Conservation (phyloP, 37 sponge, comb jelly and placozoan species). For the Beroe forskalii region DNA sequence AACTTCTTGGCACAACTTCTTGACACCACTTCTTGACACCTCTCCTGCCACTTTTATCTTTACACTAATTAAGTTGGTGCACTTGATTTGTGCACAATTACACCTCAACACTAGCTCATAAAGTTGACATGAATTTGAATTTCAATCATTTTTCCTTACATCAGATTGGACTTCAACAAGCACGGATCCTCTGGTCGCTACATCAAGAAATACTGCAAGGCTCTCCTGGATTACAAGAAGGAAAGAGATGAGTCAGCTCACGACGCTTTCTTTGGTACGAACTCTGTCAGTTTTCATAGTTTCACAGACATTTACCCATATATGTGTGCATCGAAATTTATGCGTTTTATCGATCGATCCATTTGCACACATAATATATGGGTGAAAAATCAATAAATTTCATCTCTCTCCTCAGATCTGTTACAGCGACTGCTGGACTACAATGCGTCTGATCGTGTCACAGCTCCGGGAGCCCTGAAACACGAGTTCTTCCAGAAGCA, state of each 20-base stretch:
- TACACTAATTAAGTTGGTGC: neutral
- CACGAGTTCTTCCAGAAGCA: constrained; percentile 83
- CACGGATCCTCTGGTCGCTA: constrained; percentile 38
- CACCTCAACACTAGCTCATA: neutral
- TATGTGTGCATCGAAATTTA: no score
- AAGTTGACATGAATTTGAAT: neutral
- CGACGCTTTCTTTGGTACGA: constrained; percentile 28
- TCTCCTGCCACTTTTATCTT: neutral
- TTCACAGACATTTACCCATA: no score
- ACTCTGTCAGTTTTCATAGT: no score
- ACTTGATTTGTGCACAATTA: no score
- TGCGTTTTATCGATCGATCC: no score
- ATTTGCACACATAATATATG: no score
- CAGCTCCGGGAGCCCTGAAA: constrained; percentile 80
- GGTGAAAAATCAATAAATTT: no score
- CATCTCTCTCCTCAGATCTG: constrained; percentile 77
- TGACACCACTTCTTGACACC: neutral
- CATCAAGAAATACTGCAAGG: constrained; percentile 62
- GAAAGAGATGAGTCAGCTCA: neutral
- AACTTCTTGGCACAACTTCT: no score
- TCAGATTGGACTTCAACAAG: constrained; percentile 26
- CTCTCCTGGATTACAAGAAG: neutral
- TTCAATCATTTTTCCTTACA: neutral
- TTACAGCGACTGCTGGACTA: constrained; percentile 79
- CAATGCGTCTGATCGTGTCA: constrained; percentile 79